Conservation (phyloP, 2,888 invertebrate species). For the Lamellibrachia columna region DNA sequence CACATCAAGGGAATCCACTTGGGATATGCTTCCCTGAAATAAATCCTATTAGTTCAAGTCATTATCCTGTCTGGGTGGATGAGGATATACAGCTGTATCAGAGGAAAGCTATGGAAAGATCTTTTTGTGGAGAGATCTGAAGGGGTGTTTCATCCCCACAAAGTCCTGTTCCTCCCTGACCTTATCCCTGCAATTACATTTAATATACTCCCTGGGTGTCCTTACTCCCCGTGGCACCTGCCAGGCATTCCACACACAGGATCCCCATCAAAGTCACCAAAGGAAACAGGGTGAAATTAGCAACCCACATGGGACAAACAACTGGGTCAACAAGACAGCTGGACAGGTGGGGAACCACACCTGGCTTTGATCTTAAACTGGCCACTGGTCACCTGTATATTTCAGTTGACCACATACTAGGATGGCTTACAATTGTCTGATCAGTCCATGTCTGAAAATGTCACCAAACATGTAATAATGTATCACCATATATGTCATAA, state of each 20-base stretch:
- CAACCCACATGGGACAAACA: not conserved
- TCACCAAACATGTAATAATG: not conserved
- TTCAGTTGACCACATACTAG: no score
- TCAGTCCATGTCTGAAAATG: not conserved
- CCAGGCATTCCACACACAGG: not conserved
- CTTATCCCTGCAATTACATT: not conserved
- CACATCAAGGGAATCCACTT: not conserved
- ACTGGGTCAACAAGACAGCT: not conserved
- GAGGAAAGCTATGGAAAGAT: not conserved
- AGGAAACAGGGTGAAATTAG: not conserved
- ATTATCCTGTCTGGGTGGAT: not conserved
- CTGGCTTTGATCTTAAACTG: not conserved
- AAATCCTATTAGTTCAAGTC: not conserved
- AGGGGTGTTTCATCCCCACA: not conserved
- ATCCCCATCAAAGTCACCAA: not conserved
- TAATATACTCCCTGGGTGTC: not conserved
- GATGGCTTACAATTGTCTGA: not conserved
- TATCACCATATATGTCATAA: not conserved
- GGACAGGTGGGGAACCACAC: not conserved
- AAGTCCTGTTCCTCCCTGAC: not conserved
- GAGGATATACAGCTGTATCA: no score
- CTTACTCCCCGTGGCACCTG: not conserved
- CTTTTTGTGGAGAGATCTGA: not conserved
- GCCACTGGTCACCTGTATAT: not conserved
- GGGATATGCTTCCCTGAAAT: not conserved